Evolutionary conservation across 2,888 invertebrate genomes (phyloP).

Genomic region (Acleris literana): DNA sequence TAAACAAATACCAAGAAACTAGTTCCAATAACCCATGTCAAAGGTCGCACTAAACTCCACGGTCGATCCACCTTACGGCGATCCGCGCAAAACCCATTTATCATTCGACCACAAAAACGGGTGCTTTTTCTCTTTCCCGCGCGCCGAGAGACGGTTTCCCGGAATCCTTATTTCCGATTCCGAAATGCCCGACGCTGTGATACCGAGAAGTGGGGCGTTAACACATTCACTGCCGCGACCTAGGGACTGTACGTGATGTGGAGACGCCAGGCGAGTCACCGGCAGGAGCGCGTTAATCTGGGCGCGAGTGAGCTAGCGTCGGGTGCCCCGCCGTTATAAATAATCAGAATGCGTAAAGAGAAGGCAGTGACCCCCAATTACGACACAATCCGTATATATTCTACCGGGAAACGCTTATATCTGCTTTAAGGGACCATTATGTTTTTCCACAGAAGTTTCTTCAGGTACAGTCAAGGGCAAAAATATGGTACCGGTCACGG

Average conservation of each 20-base stretch:
- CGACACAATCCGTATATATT: conserved; percentile 49
- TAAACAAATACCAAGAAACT: conserved; percentile 23
- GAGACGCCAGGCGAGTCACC: not conserved
- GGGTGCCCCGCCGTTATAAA: conserved; percentile 74
- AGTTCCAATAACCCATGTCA: conserved; percentile 28
- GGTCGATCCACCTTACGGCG: conserved; percentile 30
- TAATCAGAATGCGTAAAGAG: conserved; percentile 72
- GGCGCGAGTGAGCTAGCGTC: conserved; percentile 57
- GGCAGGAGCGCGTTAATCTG: conserved; percentile 55
- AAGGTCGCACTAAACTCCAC: conserved; percentile 32
- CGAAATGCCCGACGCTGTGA: conserved; percentile 73
- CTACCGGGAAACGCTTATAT: conserved; percentile 48
- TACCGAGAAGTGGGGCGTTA: conserved; percentile 76
- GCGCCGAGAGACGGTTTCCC: conserved; percentile 64
- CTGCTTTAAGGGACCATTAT: conserved; percentile 35
- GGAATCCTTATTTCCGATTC: conserved; percentile 81
- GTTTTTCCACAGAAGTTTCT: conserved; percentile 23
- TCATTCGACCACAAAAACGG: conserved; percentile 34
- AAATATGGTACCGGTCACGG: not conserved
- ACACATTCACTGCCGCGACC: not conserved
- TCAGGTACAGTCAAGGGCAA: not conserved
- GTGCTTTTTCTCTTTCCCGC: conserved; percentile 54
- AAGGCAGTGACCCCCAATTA: conserved; percentile 72
- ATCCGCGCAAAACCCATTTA: conserved; percentile 35
- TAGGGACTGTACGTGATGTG: not conserved